Evolutionary conservation across 2,113 vertebrate genomes (phyloP).

Genomic region (Beaufortia kweichowensis): DNA sequence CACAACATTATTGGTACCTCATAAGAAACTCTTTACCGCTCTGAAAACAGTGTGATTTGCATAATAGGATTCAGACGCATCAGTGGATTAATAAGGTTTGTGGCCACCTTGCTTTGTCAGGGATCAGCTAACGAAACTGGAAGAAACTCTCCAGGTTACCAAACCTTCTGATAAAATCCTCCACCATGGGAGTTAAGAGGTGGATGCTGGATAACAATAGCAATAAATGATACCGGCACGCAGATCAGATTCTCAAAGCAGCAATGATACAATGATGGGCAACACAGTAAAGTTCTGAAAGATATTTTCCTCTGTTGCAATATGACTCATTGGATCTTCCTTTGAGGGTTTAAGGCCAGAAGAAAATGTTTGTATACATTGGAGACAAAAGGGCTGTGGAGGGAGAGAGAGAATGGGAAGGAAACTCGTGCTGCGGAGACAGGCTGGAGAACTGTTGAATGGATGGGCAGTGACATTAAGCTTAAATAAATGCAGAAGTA

Average conservation of each 20-base stretch:
- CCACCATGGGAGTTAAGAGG: constrained; percentile 28
- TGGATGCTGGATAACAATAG: constrained; percentile 34
- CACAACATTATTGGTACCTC: not conserved
- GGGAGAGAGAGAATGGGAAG: not conserved
- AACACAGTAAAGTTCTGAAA: constrained; percentile 33
- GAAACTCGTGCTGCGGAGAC: constrained; percentile 24
- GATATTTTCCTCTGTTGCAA: constrained; percentile 24
- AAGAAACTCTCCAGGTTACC: constrained; percentile 31
- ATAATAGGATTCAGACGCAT: constrained; percentile 11
- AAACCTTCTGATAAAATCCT: constrained; percentile 35
- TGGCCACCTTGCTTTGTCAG: constrained; percentile 32
- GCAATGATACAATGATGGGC: constrained; percentile 31
- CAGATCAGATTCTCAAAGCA: constrained; percentile 11
- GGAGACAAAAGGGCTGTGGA: constrained; percentile 5
- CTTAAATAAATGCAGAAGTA: constrained; percentile 51
- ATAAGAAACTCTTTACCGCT: constrained; percentile 11
- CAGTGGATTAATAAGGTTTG: constrained; percentile 39
- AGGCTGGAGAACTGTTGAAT: constrained; percentile 29
- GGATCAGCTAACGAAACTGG: constrained; percentile 30
- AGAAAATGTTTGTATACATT: constrained; percentile 35
- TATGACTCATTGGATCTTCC: constrained; percentile 32
- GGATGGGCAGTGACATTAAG: constrained; percentile 28
- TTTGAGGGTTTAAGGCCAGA: constrained; percentile 14
- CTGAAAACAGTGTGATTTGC: constrained; percentile 1
- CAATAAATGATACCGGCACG: constrained; percentile 21